Evolutionary conservation across 2,797 vertebrate species (phyloP).

Genomic region (Microchirus variegatus): DNA sequence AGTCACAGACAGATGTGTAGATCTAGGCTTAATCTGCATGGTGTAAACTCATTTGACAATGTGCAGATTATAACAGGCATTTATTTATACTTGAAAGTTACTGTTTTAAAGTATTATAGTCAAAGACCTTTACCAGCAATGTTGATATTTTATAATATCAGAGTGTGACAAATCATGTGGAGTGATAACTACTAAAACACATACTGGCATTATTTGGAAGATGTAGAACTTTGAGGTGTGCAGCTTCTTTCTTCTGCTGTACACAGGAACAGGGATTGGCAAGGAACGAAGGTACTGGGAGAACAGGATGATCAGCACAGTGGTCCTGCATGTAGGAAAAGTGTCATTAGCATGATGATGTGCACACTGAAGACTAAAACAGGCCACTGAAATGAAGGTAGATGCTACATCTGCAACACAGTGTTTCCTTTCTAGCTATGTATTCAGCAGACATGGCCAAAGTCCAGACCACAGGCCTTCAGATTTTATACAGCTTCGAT

Average conservation of each 20-base stretch:
- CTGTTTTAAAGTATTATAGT: too few species aligned
- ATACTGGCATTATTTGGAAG: conserved; percentile 93
- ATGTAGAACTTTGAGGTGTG: conserved; percentile 79
- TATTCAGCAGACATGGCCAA: too few species aligned
- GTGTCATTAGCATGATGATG: conserved; percentile 1
- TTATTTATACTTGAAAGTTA: too few species aligned
- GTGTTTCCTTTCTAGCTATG: too few species aligned
- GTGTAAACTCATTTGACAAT: too few species aligned
- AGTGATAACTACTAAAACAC: conserved; percentile 30
- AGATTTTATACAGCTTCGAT: too few species aligned
- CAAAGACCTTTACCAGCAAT: too few species aligned
- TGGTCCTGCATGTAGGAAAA: conserved; percentile 81
- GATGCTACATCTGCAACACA: too few species aligned
- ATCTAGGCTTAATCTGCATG: too few species aligned
- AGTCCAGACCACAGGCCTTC: background rate
- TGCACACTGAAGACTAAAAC: background rate
- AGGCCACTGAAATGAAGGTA: background rate
- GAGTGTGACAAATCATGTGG: background rate
- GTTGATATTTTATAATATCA: background rate
- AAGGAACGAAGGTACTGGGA: conserved; percentile 91
- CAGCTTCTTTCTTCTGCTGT: conserved; percentile 80
- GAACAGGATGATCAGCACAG: conserved; percentile 88
- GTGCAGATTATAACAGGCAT: too few species aligned
- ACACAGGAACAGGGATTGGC: conserved; percentile 83
- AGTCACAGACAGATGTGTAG: too few species aligned